Base-by-base conservation (phyloP, 2,797 vertebrate species). In the Melopsittacus undulatus region DNA sequence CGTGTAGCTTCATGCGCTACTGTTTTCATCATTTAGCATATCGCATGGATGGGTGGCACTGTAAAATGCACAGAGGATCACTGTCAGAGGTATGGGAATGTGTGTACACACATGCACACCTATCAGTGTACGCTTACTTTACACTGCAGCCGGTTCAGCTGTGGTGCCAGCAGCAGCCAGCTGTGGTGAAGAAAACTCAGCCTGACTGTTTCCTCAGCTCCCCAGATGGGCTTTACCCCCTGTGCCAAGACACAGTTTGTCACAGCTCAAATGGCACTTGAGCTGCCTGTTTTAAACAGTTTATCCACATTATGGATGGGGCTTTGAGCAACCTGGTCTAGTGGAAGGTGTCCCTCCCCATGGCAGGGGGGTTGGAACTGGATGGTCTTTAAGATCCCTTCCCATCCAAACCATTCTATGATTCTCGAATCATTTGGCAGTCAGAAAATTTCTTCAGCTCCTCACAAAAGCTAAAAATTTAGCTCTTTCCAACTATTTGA, bases 21-120 rank as follows among this genome's bases (percentile, higher is more conserved):
- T 72, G 62, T 48, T 89, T 61, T 49, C 0, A 0, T 73, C 0
- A 0, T 68, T 73, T 89, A 59, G 59, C 3, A 0, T 42, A 70
- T 59, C 40, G 12, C 40, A 38, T 6, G 11, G 43, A 48, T 22
- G 46, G 77, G 59, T 74, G 70, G 67, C 70, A 49, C 23, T 87
- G 59, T 29, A 36, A 87, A 83, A 32, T 1, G 1, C 40, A 5
- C 8, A 7, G 59, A 69, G n/a, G 13, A 30, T 21, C 2, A 3
- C n/a, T 3, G 3, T 49, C 87, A 69, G n/a, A 9, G 8, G 0
- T 19, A 34, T 4, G 7, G 30, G 22, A 11, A 14, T 11, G 30
- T n/a, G 73, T 4, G 17, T 29, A 13, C 26, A 9, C 34, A 29
- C 3, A 3, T 2, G 2, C 66, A n/a, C 61, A 6, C 51, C 29